Conservation (phyloP, 2,113 vertebrate genomes). For the Phyllostomus hastatus region DNA sequence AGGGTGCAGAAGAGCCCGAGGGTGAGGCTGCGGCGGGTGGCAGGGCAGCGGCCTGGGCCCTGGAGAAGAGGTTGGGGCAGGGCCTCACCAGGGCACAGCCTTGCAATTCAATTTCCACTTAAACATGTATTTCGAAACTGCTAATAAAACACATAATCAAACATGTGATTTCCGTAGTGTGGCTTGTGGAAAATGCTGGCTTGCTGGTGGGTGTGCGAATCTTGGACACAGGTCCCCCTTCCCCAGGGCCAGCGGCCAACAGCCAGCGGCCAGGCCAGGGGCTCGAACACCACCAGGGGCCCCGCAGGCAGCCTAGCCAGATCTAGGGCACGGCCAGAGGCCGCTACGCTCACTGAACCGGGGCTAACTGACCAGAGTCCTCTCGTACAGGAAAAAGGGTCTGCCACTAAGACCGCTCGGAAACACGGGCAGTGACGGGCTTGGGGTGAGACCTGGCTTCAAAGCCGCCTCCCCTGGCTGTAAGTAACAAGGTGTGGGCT, state of each 20-base stretch:
- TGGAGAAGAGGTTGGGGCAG: neutral
- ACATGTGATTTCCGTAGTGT: rapidly evolving
- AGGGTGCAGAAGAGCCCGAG: rapidly evolving
- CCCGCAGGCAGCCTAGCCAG: neutral
- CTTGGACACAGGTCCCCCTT: neutral
- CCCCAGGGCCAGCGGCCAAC: neutral
- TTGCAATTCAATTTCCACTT: neutral
- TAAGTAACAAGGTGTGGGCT: neutral
- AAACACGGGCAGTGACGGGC: neutral
- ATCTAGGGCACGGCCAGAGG: neutral
- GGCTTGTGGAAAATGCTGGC: neutral
- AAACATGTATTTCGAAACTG: neutral
- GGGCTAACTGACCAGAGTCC: too few relatives aligned
- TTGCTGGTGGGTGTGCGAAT: neutral
- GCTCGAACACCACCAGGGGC: neutral
- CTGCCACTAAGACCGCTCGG: neutral
- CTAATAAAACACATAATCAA: neutral
- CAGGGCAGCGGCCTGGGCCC: neutral
- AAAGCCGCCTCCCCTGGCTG: neutral
- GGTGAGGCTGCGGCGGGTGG: neutral
- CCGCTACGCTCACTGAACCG: neutral
- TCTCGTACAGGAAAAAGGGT: too few relatives aligned
- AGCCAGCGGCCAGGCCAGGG: neutral
- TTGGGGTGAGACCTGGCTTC: neutral
- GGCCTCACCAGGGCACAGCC: neutral